phyloP scores from a whole-genome alignment of 2,113 vertebrate genomes.

The Oreochromis niloticus region DNA sequence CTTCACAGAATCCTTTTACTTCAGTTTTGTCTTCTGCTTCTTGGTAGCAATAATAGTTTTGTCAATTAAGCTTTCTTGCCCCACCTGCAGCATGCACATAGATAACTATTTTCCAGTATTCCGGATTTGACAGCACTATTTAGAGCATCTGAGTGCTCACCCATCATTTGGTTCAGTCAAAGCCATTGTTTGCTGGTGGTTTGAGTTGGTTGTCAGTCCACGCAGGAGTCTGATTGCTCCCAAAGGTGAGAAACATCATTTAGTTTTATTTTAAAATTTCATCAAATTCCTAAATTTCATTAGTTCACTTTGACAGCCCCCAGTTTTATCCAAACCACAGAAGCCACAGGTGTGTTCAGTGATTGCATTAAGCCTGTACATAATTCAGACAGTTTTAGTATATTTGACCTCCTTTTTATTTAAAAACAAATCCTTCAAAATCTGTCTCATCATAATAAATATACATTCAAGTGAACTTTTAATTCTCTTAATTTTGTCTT shows the following conservation, averaged over 20 bases:
- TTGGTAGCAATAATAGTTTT: background rate
- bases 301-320: background rate
- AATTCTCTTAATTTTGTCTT: background rate
- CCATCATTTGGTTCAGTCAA: background rate
- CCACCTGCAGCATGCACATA: background rate
- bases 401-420: background rate
- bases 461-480: background rate
- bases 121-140: background rate
- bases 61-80: background rate
- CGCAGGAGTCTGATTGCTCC: background rate
- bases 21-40: background rate
- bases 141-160: background rate
- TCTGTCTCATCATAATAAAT: background rate
- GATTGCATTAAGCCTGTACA: background rate
- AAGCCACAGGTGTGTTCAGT: background rate
- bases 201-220: background rate
- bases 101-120: background rate
- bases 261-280: background rate
- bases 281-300: background rate
- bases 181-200: background rate
- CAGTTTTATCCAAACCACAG: background rate
- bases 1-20: background rate
- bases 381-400: background rate
- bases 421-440: background rate
- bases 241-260: background rate